phyloP scores from a whole-genome alignment of 2,113 vertebrate species.

The Neodontobutis hainanensis region DNA sequence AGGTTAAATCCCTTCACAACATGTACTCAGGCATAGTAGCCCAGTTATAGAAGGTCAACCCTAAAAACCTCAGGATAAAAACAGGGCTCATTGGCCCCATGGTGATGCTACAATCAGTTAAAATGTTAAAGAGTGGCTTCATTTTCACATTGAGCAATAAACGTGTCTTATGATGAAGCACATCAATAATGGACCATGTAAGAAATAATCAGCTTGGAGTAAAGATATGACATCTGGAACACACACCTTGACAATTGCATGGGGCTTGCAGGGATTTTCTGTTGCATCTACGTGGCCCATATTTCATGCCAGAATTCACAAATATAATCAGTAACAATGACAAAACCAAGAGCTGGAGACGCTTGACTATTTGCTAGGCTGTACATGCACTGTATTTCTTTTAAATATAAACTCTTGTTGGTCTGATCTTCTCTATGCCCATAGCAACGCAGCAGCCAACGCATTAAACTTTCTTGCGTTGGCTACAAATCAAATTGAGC shows the following conservation, averaged over 20 bases:
- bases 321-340: not conserved
- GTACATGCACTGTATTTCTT: no score
- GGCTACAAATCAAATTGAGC: no score
- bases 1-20: constrained; percentile 6
- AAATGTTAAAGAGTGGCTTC: constrained; percentile 17
- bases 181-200: constrained; percentile 44
- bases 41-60: constrained; percentile 9
- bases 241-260: constrained; percentile 61
- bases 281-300: constrained; percentile 7
- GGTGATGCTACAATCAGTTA: constrained; percentile 19
- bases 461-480: no score
- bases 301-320: constrained; percentile 14
- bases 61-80: not conserved
- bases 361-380: not conserved
- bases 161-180: constrained; percentile 34
- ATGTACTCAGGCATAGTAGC: not conserved
- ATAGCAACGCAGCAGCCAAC: no score
- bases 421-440: no score
- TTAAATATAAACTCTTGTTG: no score
- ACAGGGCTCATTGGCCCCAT: constrained; percentile 3
- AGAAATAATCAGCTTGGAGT: constrained; percentile 55
- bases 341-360: not conserved
- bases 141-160: constrained; percentile 27
- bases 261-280: constrained; percentile 11
- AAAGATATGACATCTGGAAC: constrained; percentile 59